Base-by-base conservation (phyloP, 2,888 invertebrate genomes). In the Campopleginae sp. region DNA sequence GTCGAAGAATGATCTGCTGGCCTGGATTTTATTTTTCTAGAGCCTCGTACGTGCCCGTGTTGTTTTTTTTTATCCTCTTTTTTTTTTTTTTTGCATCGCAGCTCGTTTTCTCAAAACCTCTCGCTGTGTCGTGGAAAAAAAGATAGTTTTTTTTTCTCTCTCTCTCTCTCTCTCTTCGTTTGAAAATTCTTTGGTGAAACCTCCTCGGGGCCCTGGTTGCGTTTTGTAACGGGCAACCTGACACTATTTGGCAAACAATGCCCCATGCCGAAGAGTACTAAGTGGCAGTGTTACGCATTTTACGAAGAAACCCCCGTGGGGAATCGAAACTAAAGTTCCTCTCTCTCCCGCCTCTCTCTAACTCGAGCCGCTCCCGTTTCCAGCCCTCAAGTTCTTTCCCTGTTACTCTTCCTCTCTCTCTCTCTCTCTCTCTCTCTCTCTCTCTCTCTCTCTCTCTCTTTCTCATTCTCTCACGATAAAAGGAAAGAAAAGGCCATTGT, bases 231-330 rank as follows among this genome's bases (percentile, higher is more conserved):
- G 86, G 88, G 89, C 87, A 90, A 89, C 86, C 91, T 90, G 91
- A 90, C 90, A 90, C 90, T 91, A 89, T 90, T 91, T 89, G 87
- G 88, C 89, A 91, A 91, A 91, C 90, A 91, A 91, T 91, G 86
- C 87, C 80, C 76, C 75, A 77, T 86, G 86, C 86, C 87, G 86
- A 75, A 87, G 89, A 89, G 88, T 89, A 90, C 90, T 90, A 90
- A 91, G 90, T 90, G 90, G 89, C 88, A 88, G 90, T 90, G 90
- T 91, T 90, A 90, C 90, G 90, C 90, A 89, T 90, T 90, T 90
- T 90, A 81, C 88, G 88, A 88, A 89, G 80, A 90, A 90, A 88
- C 89, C 89, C 90, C 90, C 84, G 89, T 88, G 81, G 89, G 68
- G 90, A 88, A 81, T 63, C 10, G 74, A 61, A 76, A 23, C 65